These are phyloP conservation scores for Diceros bicornis DNA, from an alignment of 2,797 vertebrate species.

Conservation along the genomic window DNA sequence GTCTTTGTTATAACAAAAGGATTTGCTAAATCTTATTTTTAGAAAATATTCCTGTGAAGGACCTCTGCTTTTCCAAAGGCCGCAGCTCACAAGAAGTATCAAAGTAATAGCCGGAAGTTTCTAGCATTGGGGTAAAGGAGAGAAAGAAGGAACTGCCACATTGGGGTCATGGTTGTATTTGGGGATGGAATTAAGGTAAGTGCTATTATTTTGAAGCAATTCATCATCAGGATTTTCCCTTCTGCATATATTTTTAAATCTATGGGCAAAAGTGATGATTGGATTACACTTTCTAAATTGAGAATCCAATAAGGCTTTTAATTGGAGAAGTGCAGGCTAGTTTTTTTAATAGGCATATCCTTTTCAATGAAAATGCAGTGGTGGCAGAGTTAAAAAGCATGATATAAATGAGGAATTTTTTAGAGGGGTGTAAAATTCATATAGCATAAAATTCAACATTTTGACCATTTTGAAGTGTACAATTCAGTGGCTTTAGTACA, in stretches of 20 bases:
- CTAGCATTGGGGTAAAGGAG: background rate
- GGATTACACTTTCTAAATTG: background rate
- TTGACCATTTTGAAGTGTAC: too few relatives aligned
- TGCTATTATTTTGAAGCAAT: background rate
- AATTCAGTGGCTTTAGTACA: too few relatives aligned
- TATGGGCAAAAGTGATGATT: background rate
- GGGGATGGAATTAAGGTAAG: background rate
- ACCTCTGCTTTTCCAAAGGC: background rate
- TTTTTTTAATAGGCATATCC: background rate
- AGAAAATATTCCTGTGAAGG: background rate
- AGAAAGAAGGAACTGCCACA: background rate
- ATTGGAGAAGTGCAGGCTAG: background rate
- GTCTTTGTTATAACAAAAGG: background rate
- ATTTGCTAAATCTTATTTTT: background rate
- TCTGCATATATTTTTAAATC: background rate
- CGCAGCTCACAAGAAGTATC: background rate
- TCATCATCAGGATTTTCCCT: background rate
- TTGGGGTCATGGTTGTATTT: background rate
- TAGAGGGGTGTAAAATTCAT: too few relatives aligned
- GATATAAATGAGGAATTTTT: background rate
- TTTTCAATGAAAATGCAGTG: background rate
- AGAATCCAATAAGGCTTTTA: background rate
- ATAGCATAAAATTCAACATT: too few relatives aligned
- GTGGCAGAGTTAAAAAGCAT: background rate
- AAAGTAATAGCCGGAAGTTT: background rate